Conservation (phyloP, 1,140 invertebrate genomes). For the Apis laboriosa region DNA sequence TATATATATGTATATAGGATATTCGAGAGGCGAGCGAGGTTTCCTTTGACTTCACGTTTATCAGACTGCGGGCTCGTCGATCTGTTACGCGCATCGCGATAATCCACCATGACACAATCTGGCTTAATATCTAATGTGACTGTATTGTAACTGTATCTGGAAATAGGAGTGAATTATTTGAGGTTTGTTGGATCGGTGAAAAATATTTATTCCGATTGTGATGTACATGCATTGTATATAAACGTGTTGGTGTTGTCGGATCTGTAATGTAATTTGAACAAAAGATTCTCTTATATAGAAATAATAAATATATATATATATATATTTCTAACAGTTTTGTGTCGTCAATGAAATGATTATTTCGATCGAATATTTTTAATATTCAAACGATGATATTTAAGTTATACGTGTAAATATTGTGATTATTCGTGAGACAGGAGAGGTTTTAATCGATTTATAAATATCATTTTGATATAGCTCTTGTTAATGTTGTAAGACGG, state of each 20-base stretch:
- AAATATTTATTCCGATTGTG: background rate
- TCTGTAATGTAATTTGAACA: background rate
- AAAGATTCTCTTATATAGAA: too few relatives aligned
- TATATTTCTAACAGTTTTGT: too few relatives aligned
- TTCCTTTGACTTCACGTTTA: slow-evolving; percentile 62
- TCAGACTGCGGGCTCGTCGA: slow-evolving; percentile 43
- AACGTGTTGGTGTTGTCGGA: background rate
- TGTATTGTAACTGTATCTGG: background rate
- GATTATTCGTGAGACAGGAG: background rate
- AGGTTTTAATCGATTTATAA: too few relatives aligned
- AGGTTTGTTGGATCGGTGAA: background rate
- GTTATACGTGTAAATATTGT: background rate
- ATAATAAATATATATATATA: too few relatives aligned
- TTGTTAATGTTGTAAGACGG: too few relatives aligned
- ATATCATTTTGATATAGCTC: background rate
- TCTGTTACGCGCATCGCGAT: slow-evolving; percentile 7
- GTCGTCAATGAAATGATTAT: too few relatives aligned
- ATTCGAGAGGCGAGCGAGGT: slow-evolving; percentile 49
- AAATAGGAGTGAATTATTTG: background rate
- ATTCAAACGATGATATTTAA: too few relatives aligned
- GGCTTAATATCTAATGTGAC: background rate
- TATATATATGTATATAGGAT: background rate
- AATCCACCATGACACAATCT: background rate
- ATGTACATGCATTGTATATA: background rate
- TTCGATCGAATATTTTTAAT: too few relatives aligned